These are phyloP conservation scores for Istiophorus platypterus DNA, from an alignment of 2,113 vertebrate genomes.

Conservation along the genomic window DNA sequence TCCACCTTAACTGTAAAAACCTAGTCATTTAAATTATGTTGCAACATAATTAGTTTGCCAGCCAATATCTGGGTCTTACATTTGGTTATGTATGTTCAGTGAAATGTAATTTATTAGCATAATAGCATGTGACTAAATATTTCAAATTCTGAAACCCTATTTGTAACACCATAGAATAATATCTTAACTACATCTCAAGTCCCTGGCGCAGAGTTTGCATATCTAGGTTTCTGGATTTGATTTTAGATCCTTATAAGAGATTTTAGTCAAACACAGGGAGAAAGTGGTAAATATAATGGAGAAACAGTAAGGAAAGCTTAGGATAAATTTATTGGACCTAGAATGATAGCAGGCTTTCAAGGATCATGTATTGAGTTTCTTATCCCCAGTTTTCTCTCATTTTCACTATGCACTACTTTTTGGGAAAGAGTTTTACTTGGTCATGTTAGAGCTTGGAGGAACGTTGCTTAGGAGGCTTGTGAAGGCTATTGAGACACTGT, in stretches of 20 bases:
- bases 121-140: not conserved
- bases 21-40: not conserved
- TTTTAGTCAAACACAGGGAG: not conserved
- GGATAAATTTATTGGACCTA: not conserved
- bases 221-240: not conserved
- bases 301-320: not conserved
- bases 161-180: not conserved
- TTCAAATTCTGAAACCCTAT: not conserved
- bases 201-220: not conserved
- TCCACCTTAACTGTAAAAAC: not conserved
- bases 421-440: no score
- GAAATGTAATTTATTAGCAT: not conserved
- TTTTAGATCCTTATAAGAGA: not conserved
- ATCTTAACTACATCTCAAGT: not conserved
- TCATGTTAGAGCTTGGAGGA: not conserved
- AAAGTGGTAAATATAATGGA: not conserved
- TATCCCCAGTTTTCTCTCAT: not conserved
- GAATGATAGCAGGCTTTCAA: not conserved
- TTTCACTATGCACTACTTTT: no score
- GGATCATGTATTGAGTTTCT: not conserved
- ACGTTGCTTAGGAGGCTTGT: no score
- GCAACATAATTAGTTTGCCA: not conserved
- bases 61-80: not conserved
- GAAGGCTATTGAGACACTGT: not conserved
- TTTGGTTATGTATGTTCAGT: not conserved